Percentiles rank a stretch among this genome's conserved stretches.
These are phyloP conservation scores for Megaustenia siamemsis DNA, from an alignment of 2,888 invertebrate species.

Conservation along the genomic window DNA sequence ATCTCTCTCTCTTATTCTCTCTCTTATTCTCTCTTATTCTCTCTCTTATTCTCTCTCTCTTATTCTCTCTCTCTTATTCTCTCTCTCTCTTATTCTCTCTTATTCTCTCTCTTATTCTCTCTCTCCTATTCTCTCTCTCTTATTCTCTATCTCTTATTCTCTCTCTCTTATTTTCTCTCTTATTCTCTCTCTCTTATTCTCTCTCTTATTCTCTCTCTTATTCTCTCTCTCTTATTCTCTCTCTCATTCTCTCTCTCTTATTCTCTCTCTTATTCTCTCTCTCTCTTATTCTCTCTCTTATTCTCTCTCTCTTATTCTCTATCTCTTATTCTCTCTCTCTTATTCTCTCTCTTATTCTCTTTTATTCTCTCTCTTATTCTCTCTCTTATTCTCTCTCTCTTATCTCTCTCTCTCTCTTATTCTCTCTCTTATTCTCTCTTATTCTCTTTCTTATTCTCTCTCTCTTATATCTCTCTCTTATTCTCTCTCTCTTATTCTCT, in stretches of 20 bases:
- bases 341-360: background rate
- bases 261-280: too few relatives aligned
- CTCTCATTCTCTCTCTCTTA: too few relatives aligned
- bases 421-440: background rate
- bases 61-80: too few relatives aligned
- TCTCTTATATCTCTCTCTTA: too few relatives aligned
- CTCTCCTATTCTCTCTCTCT: constrained; percentile 38
- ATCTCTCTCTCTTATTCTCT: too few relatives aligned
- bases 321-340: background rate
- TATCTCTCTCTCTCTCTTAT: background rate
- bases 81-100: too few relatives aligned
- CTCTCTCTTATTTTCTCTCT: too few relatives aligned
- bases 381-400: background rate
- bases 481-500: too few relatives aligned
- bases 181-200: too few relatives aligned
- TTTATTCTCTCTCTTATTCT: background rate
- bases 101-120: background rate
- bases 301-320: background rate
- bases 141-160: too few relatives aligned
- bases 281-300: constrained; percentile 16
- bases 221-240: background rate
- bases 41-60: background rate
- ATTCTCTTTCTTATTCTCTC: too few relatives aligned
- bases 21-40: constrained; percentile 27
- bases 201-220: constrained; percentile 3